These are phyloP conservation scores for Halocynthia aurantium DNA, from an alignment of 23 tunicate species.

Conservation along the genomic window DNA sequence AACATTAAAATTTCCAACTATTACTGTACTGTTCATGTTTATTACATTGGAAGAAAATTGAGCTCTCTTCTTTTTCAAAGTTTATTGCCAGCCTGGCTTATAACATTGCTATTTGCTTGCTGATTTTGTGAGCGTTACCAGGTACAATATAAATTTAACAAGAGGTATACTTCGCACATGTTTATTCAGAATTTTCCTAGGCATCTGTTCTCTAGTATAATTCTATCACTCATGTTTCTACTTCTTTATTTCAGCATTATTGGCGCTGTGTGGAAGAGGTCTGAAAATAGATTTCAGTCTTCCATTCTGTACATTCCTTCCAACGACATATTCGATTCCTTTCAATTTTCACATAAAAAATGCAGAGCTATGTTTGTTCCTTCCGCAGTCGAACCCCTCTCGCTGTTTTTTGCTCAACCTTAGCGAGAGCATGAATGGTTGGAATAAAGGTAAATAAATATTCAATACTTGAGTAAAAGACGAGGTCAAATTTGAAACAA, in stretches of 20 bases:
- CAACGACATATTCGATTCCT: conserved; percentile 44
- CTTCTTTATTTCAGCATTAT: conserved; percentile 44
- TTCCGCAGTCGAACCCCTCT: conserved; percentile 63
- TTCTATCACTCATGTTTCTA: neutral
- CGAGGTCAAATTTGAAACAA: neutral
- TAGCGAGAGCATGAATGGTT: conserved; percentile 11
- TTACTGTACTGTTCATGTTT: too few relatives aligned
- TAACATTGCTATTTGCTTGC: too few relatives aligned
- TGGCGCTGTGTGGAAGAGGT: conserved; percentile 40
- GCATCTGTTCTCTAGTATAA: neutral
- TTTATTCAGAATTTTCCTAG: neutral
- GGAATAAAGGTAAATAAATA: conserved; percentile 6
- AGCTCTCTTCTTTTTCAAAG: too few relatives aligned
- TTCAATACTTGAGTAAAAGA: neutral
- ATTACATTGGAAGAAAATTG: too few relatives aligned
- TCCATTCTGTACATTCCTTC: conserved; percentile 55
- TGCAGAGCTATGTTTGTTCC: conserved; percentile 40
- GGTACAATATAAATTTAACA: too few relatives aligned
- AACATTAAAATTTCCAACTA: too few relatives aligned
- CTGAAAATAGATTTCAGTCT: conserved; percentile 42
- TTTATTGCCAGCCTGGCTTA: too few relatives aligned
- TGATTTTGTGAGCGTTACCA: too few relatives aligned
- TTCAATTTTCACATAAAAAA: conserved; percentile 31
- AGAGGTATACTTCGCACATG: neutral
- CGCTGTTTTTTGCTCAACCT: conserved; percentile 39